Conservation (phyloP, 37 sponge, comb jelly and placozoan species). For the Ephydatia muelleri region DNA sequence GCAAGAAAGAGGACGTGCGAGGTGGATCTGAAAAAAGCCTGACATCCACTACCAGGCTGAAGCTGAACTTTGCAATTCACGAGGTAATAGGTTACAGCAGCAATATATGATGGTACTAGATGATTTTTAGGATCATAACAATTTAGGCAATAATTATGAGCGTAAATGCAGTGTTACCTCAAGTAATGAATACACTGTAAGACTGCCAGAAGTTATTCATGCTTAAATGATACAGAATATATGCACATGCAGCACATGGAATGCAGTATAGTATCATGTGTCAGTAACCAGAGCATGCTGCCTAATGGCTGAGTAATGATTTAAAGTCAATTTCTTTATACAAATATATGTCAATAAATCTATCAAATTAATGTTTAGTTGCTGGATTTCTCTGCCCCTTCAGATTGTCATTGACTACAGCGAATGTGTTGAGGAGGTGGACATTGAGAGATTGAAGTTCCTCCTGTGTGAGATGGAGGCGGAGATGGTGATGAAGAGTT, state of each 20-base stretch:
- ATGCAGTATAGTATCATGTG: neutral
- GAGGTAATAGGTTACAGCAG: too few species aligned
- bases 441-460: constrained; percentile 30
- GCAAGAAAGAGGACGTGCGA: too few species aligned
- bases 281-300: neutral
- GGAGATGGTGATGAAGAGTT: constrained; percentile 12
- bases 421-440: constrained; percentile 22
- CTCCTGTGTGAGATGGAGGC: constrained; percentile 19
- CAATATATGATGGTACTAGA: too few species aligned
- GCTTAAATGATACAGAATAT: too few species aligned
- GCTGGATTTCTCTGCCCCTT: neutral
- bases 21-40: neutral
- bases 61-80: neutral
- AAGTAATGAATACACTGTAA: too few species aligned
- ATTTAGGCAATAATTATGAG: neutral
- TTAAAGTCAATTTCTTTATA: neutral
- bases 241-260: neutral
- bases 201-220: too few species aligned
- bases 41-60: neutral
- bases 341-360: neutral
- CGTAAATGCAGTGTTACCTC: too few species aligned
- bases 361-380: neutral
- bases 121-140: too few species aligned
- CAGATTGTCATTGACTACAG: constrained; percentile 44
- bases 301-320: neutral